A percentile compares a stretch with the other conserved stretches of the same genome.
These are phyloP conservation scores for Indri indri DNA, from an alignment of 2,113 vertebrate species.

Conservation along the genomic window DNA sequence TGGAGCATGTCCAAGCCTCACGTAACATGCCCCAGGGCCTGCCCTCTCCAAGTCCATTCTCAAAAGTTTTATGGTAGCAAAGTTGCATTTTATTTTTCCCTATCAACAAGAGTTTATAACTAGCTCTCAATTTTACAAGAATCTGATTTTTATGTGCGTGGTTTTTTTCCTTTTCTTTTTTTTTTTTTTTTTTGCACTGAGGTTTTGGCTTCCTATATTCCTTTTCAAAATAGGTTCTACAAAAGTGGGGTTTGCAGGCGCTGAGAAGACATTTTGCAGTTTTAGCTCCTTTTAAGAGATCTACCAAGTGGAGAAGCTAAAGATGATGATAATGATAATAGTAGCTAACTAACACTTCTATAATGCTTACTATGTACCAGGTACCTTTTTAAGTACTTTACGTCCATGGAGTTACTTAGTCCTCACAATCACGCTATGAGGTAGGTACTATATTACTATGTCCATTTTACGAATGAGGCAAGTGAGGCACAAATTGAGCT, in stretches of 20 bases:
- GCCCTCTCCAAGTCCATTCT: background rate
- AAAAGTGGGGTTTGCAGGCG: background rate
- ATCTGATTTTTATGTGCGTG: background rate
- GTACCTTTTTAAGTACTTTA: slow-evolving; percentile 22
- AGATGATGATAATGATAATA: background rate
- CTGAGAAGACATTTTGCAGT: background rate
- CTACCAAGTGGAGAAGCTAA: background rate
- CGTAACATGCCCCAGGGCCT: background rate
- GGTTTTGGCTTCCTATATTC: background rate
- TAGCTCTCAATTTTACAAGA: slow-evolving; percentile 1
- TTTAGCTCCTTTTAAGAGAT: slow-evolving; percentile 41
- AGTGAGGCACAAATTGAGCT: background rate
- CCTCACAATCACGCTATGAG: background rate
- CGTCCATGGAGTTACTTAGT: background rate
- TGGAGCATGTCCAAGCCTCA: background rate
- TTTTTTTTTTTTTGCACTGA: background rate
- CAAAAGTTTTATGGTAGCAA: background rate
- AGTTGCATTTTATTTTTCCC: background rate
- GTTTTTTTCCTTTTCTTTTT: too few species aligned
- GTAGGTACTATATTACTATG: background rate
- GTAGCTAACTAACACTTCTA: background rate
- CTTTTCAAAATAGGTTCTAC: background rate
- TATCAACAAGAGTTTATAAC: slow-evolving; percentile 34
- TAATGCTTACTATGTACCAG: background rate
- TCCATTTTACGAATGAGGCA: slow-evolving; percentile 2